These are phyloP conservation scores for Probosciger aterrimus DNA, from an alignment of 2,113 vertebrate species.

Conservation along the genomic window DNA sequence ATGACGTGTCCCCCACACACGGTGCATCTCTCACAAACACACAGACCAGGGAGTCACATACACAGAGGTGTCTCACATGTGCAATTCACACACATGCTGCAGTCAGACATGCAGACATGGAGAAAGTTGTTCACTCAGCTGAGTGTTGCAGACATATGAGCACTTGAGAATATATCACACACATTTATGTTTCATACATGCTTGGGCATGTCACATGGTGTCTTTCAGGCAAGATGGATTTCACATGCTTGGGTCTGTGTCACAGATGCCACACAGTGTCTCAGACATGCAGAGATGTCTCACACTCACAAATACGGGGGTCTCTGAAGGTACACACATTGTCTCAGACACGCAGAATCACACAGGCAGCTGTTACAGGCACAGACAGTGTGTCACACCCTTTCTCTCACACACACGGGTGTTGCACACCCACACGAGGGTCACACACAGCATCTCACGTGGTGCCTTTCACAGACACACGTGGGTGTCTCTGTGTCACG, in stretches of 20 bases:
- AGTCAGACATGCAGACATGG: rapidly evolving
- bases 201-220: rapidly evolving
- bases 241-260: too few species aligned
- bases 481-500: neutral
- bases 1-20: neutral
- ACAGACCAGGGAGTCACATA: neutral
- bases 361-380: rapidly evolving
- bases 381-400: rapidly evolving
- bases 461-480: rapidly evolving
- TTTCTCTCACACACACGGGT: neutral
- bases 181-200: rapidly evolving
- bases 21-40: neutral
- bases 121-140: neutral
- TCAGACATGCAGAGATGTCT: neutral
- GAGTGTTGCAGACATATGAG: rapidly evolving
- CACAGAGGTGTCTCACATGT: neutral
- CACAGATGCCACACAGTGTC: neutral
- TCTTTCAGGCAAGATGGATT: neutral
- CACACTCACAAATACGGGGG: rapidly evolving
- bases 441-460: neutral
- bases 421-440: neutral
- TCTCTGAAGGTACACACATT: too few species aligned
- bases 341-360: neutral
- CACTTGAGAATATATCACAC: neutral
- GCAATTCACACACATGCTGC: rapidly evolving